Conservation (phyloP, 2,113 vertebrate species). For the Alosa alosa region DNA sequence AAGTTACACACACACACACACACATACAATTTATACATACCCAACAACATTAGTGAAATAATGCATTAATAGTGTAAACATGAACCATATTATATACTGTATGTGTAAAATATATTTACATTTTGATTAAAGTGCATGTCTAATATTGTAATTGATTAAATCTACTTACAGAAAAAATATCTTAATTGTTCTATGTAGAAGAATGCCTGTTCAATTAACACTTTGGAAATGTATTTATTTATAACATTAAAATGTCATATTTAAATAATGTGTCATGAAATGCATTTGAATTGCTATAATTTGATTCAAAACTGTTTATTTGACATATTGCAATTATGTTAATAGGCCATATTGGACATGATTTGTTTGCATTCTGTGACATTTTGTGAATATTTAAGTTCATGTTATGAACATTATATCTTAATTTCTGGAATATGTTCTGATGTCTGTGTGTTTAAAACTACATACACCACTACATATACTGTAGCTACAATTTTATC, state of each 20-base stretch:
- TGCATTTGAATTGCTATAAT: no score
- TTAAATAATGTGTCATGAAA: background rate
- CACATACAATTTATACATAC: background rate
- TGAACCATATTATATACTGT: no score
- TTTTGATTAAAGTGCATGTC: background rate
- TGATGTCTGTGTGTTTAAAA: no score
- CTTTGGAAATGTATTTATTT: background rate
- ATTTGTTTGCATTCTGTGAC: background rate
- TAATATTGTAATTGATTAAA: no score
- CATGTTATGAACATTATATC: no score
- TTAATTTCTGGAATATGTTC: no score
- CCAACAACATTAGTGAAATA: no score
- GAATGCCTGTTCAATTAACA: background rate
- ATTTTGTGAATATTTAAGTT: background rate
- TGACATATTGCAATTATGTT: background rate
- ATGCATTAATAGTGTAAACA: no score
- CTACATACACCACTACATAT: background rate
- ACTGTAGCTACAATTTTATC: no score
- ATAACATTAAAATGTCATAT: background rate
- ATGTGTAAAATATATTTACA: background rate
- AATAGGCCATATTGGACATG: background rate
- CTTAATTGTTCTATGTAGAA: background rate
- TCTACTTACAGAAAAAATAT: no score
- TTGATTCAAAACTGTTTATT: background rate
- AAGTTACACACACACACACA: background rate